Percentiles rank a stretch among this genome's conserved stretches.
Evolutionary conservation across 2,888 invertebrate genomes (phyloP).

Genomic region (Spisula solida): DNA sequence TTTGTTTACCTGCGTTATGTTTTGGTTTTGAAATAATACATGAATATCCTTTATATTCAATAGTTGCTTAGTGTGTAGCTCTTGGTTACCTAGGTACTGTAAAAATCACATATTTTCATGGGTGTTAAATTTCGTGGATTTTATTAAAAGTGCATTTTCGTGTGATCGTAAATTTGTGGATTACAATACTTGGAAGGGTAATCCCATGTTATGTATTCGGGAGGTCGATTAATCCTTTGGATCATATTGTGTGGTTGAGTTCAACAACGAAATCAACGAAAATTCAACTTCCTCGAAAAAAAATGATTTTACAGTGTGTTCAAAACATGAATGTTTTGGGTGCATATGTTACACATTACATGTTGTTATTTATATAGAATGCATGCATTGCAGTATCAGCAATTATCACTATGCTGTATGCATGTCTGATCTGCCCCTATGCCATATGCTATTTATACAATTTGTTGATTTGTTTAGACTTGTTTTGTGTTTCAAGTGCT

Average conservation of each 20-base stretch:
- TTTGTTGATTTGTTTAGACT: neutral
- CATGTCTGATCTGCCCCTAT: neutral
- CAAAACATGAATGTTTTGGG: neutral
- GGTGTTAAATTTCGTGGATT: no score
- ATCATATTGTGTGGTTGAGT: no score
- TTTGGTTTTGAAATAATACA: neutral
- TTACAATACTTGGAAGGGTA: no score
- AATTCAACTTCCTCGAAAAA: no score
- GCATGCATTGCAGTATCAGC: neutral
- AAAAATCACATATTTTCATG: no score
- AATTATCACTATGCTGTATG: neutral
- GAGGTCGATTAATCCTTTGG: no score
- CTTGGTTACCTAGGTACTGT: neutral
- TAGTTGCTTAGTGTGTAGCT: neutral
- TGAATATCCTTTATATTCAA: neutral
- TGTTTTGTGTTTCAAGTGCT: slow-evolving; percentile 2
- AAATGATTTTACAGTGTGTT: no score
- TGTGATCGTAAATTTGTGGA: no score
- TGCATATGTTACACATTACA: neutral
- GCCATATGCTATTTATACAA: slow-evolving; percentile 6
- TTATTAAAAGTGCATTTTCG: no score
- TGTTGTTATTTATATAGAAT: neutral
- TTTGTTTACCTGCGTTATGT: neutral
- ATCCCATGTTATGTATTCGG: no score
- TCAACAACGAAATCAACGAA: no score